Conservation (phyloP, 2,113 vertebrate genomes). For the Melospiza melodia region DNA sequence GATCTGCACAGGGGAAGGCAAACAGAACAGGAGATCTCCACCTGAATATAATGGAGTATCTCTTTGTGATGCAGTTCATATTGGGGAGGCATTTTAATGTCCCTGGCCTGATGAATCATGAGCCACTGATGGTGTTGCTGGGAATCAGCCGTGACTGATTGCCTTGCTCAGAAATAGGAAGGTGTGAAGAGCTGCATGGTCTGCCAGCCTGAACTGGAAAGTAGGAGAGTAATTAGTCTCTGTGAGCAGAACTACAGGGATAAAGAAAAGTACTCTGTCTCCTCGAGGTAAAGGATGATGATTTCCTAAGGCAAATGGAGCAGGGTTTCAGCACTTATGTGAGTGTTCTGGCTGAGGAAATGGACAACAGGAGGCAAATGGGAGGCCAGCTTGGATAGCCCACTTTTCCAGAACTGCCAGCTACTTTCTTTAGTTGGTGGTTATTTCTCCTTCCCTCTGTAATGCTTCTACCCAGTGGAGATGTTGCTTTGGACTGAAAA, state of each 20-base stretch:
- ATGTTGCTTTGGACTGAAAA: background rate
- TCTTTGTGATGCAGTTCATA: constrained; percentile 17
- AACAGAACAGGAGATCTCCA: background rate
- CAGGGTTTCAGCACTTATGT: background rate
- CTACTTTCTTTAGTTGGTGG: background rate
- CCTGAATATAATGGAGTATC: background rate
- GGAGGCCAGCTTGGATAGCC: background rate
- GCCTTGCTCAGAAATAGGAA: constrained; percentile 13
- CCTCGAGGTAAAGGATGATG: background rate
- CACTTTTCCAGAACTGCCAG: background rate
- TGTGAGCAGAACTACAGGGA: background rate
- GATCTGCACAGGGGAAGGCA: background rate
- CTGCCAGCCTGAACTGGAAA: background rate
- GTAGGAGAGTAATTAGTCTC: background rate
- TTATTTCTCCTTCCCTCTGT: background rate
- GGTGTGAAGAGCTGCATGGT: background rate
- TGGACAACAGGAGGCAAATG: background rate
- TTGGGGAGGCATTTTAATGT: background rate
- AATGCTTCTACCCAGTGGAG: background rate
- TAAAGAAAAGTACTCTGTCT: background rate
- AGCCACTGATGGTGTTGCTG: background rate
- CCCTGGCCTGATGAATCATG: constrained; percentile 47
- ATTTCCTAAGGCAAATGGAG: background rate
- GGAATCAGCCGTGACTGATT: constrained; percentile 32
- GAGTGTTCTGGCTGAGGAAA: background rate